Evolutionary conservation across 2,797 vertebrate genomes (phyloP).

Genomic region (Eupleurogrammus muticus): DNA sequence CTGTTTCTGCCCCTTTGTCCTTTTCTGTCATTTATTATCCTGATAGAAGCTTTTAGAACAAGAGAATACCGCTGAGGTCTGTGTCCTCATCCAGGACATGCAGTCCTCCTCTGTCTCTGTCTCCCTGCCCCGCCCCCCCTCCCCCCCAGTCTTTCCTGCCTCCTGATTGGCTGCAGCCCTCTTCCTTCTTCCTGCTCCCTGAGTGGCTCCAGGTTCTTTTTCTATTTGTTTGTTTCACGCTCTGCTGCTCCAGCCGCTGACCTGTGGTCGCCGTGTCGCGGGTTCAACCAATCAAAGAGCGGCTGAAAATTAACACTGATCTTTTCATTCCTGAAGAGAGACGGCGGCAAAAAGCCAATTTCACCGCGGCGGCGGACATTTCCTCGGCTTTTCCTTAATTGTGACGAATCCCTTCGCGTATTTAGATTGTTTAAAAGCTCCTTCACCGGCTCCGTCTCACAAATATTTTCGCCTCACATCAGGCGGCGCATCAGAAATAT

Average conservation of each 20-base stretch:
- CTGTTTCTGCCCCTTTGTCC: too few species aligned
- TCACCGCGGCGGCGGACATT: slow-evolving; percentile 75
- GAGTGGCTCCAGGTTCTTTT: slow-evolving; percentile 97
- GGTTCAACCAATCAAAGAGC: slow-evolving; percentile 96
- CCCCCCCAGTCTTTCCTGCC: too few species aligned
- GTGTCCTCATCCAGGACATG: too few species aligned
- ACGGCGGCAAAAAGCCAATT: slow-evolving; percentile 87
- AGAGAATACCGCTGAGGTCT: too few species aligned
- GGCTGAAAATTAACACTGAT: slow-evolving; percentile 95
- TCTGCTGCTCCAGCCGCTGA: slow-evolving; percentile 95
- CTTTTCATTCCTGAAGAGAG: slow-evolving; percentile 88
- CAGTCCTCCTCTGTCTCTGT: too few species aligned
- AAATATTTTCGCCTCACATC: slow-evolving; percentile 10
- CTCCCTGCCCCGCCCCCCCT: too few species aligned
- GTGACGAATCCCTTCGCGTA: slow-evolving; percentile 1
- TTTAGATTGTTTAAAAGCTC: background rate
- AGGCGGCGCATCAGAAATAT: slow-evolving; percentile 22
- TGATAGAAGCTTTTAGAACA: too few species aligned
- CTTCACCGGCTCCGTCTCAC: slow-evolving; percentile 3
- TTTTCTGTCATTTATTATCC: too few species aligned
- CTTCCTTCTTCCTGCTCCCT: too few species aligned
- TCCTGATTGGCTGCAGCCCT: too few species aligned
- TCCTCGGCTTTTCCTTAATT: slow-evolving; percentile 43
- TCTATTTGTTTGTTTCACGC: slow-evolving; percentile 99
- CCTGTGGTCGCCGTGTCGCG: slow-evolving; percentile 92